Base-by-base conservation (phyloP, 2,797 vertebrate species). In the Dendrocincla tyrannina region DNA sequence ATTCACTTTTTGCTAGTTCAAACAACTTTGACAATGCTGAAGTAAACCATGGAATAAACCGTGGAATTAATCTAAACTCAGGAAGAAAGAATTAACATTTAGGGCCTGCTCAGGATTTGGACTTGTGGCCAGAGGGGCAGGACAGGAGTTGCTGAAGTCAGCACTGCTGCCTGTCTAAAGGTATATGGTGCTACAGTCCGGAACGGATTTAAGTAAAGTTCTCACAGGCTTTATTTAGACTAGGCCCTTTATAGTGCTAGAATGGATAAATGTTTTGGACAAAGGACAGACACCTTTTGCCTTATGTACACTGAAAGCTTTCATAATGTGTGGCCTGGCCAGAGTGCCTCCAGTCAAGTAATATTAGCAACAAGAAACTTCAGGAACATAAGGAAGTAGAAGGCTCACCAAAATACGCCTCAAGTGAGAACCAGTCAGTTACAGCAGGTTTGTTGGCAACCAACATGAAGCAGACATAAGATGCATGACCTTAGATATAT, bases 391-490 rank as follows among this genome's bases (percentile, higher is more conserved):
- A 88, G 75, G 53, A 58, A 67, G 17, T 30, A 75, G 69, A 81
- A 92, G 74, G 10, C 18, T 77, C 50, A 35, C 42, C 35, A 68
- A 83, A 69, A 32, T 53, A 25, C 0, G 2, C 23, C 42, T 86
- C 33, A 25, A 17, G 44, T 88, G 41, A 86, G 27, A 93, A 44
- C 11, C 39, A 55, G 56, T 85, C 33, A 50, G 7, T 39, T 2
- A 2, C 9, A 4, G 58, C 27, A 47, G 37, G 10, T 30, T 47
- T 86, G 30, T 30, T 78, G 24, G 80, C 49, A 55, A 8, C 50
- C n/a, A 25, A 4, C 0, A 0, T 75, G 73, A 83, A 64, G 49
- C 58, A 73, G 35, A 27, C 7, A 0, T 39, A 32, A 56, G 59
- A 24, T 63, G 46, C 5, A 11, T 47, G 22, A 33, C 39, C 60